Base-by-base conservation (phyloP, 2,888 invertebrate genomes). In the Seladonia tumulorum region DNA sequence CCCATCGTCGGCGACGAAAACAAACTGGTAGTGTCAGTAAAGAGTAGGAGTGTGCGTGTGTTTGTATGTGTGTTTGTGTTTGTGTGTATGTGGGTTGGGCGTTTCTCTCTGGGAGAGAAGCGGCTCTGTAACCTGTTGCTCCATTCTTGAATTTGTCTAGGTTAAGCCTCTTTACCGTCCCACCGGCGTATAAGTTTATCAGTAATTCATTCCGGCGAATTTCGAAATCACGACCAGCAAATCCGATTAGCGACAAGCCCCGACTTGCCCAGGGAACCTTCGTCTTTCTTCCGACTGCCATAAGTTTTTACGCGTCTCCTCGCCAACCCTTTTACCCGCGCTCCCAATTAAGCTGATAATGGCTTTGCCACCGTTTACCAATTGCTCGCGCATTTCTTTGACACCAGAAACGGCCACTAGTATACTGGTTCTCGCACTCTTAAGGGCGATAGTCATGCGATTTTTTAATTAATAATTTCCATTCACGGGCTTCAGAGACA, bases 91-190 rank as follows among this genome's bases (percentile, higher is more conserved):
- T 25, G 73, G 68, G 63, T 45, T 71, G 78, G 71, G 75, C 87
- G 80, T 85, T 81, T 73, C 88, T 80, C 79, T 70, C 42, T 42
- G 8, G 2, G 22, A 39, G 75, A 74, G 70, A 74, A 75, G 63
- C 72, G 79, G 76, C 79, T 81, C 82, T 89, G 89, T 93, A 93
- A 93, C 93, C 93, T 93, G 93, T 93, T 93, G 93, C 93, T 92
- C 91, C 90, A 85, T 92, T 90, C 90, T 89, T 88, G 91, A 89
- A 92, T 93, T 91, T 92, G 90, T 91, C 92, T 90, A 88, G 88
- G 91, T 91, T 88, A 92, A 92, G 91, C 92, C 89, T 90, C 88
- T 89, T 89, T 88, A 79, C 87, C 82, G 71, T 76, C 76, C 81
- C 66, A 25, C 29, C 70, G 25, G n/a, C 71, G 87, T 88, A 86